A percentile compares a stretch with the other conserved stretches of the same genome.
Conservation (phyloP, 2,797 vertebrate genomes). For the Cynodonichthys magdalenae region DNA sequence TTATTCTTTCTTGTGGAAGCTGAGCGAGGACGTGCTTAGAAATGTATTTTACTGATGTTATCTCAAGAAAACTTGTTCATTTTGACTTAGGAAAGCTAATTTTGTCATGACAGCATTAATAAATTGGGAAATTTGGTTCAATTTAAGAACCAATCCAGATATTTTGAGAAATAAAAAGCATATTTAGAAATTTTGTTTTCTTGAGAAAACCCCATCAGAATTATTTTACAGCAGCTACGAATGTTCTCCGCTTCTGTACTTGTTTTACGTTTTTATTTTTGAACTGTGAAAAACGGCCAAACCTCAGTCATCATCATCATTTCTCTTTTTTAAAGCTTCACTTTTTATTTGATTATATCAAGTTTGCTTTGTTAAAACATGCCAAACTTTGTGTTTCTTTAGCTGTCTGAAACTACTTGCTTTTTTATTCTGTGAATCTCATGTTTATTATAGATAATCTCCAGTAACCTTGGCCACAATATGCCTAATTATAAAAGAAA, state of each 20-base stretch:
- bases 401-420: slow-evolving; percentile 28
- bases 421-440: slow-evolving; percentile 50
- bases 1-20: slow-evolving; percentile 13
- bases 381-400: slow-evolving; percentile 41
- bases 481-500: slow-evolving; percentile 54
- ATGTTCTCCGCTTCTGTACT: neutral
- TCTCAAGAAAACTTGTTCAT: too few relatives aligned
- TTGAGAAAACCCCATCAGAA: too few relatives aligned
- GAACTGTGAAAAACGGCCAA: slow-evolving; percentile 72
- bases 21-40: too few relatives aligned
- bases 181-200: too few relatives aligned
- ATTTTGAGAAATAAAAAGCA: too few relatives aligned
- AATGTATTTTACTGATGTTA: too few relatives aligned
- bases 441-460: slow-evolving; percentile 45
- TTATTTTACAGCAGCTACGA: neutral
- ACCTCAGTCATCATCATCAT: slow-evolving; percentile 47
- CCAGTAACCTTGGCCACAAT: slow-evolving; percentile 55
- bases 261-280: slow-evolving; percentile 21
- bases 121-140: too few relatives aligned
- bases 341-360: slow-evolving; percentile 4
- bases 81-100: too few relatives aligned
- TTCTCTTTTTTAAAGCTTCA: slow-evolving; percentile 4
- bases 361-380: slow-evolving; percentile 32
- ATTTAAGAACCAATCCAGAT: too few relatives aligned
- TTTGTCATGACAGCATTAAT: too few relatives aligned